Conservation (phyloP, 2,888 invertebrate genomes). For the Hypercompe scribonia region DNA sequence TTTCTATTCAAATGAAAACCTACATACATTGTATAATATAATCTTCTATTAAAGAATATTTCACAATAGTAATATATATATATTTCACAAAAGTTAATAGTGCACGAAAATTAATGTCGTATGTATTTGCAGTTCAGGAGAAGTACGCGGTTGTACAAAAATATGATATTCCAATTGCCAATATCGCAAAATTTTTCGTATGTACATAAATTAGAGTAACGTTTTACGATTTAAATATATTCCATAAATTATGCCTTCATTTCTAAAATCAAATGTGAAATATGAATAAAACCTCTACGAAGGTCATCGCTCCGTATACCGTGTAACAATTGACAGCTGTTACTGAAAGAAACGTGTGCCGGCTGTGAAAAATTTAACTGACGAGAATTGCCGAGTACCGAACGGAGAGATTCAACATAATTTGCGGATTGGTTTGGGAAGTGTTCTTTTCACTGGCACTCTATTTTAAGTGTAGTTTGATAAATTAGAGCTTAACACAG, state of each 20-base stretch:
- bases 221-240: background rate
- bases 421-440: background rate
- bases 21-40: too few species aligned
- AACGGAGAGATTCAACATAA: background rate
- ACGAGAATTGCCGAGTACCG: background rate
- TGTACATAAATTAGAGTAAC: background rate
- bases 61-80: too few species aligned
- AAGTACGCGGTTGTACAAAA: background rate
- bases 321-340: conserved; percentile 4
- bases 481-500: background rate
- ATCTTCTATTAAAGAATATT: too few species aligned
- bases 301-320: background rate
- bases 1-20: too few species aligned
- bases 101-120: too few species aligned
- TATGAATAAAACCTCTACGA: background rate
- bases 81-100: too few species aligned
- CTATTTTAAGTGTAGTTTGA: background rate
- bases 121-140: too few species aligned
- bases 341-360: background rate
- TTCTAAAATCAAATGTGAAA: background rate
- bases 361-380: background rate
- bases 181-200: background rate
- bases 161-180: background rate
- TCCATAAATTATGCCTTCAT: background rate
- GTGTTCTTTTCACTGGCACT: background rate